A percentile compares a stretch with the other conserved stretches of the same genome.
These are phyloP conservation scores for Elymnias hypermnestra DNA, from an alignment of 1,140 invertebrate species.

Conservation along the genomic window DNA sequence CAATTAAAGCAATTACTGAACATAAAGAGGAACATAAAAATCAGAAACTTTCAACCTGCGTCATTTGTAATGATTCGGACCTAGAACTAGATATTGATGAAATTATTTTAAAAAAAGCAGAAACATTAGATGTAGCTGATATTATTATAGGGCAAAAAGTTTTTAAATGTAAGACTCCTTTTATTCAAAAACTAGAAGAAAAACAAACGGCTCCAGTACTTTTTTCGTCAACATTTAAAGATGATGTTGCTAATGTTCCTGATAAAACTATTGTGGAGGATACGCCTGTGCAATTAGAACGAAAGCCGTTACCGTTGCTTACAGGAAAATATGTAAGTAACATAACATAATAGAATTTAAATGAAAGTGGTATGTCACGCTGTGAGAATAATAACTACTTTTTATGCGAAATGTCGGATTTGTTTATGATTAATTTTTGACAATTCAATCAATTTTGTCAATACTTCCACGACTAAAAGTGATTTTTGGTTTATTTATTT, in stretches of 20 bases:
- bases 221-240: conserved; percentile 26
- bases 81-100: conserved; percentile 37
- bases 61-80: conserved; percentile 35
- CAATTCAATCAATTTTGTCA: too few relatives aligned
- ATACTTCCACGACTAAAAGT: conserved; percentile 5
- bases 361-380: too few relatives aligned
- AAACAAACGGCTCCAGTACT: conserved; percentile 24
- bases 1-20: conserved; percentile 8
- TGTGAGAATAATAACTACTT: too few relatives aligned
- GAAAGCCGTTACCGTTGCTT: not conserved
- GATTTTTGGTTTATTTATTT: conserved; percentile 25
- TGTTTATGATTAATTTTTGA: too few relatives aligned
- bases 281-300: not conserved
- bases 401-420: too few relatives aligned
- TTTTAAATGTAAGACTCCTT: conserved; percentile 30
- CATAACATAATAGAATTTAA: too few relatives aligned
- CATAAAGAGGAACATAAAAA: conserved; percentile 23
- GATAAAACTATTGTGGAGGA: not conserved
- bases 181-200: conserved; percentile 16
- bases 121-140: conserved; percentile 18
- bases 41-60: conserved; percentile 18
- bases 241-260: conserved; percentile 1
- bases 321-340: conserved; percentile 6
- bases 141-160: conserved; percentile 51
- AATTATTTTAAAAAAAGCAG: conserved; percentile 18